Evolutionary conservation across 2,113 vertebrate species (phyloP).

Genomic region (Girardinichthys multiradiatus): DNA sequence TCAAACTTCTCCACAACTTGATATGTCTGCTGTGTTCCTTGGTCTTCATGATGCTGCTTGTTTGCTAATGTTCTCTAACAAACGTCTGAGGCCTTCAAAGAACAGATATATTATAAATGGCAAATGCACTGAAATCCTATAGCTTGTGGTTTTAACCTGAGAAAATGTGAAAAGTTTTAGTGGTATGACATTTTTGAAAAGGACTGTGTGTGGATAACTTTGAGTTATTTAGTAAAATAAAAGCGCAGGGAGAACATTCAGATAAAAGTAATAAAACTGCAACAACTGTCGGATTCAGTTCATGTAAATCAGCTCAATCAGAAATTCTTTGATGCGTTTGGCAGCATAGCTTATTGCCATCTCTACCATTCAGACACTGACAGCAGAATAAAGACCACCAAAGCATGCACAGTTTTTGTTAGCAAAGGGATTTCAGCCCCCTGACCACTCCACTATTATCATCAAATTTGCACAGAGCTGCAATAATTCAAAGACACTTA

Average conservation of each 20-base stretch:
- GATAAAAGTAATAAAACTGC: neutral
- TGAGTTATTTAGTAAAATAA: too few species aligned
- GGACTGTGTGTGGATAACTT: neutral
- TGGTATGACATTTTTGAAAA: neutral
- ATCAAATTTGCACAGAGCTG: slow-evolving; percentile 69
- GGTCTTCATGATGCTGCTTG: too few species aligned
- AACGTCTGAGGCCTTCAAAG: too few species aligned
- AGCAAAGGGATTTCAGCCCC: slow-evolving; percentile 61
- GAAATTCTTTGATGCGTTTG: slow-evolving; percentile 17
- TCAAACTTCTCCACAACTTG: too few species aligned
- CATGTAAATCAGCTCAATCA: slow-evolving; percentile 2
- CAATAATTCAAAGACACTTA: slow-evolving; percentile 74
- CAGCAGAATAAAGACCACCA: slow-evolving; percentile 64
- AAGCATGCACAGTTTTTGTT: slow-evolving; percentile 47
- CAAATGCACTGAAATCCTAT: too few species aligned
- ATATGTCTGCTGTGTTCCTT: too few species aligned
- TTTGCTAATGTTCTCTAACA: too few species aligned
- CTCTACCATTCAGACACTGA: slow-evolving; percentile 31
- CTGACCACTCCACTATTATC: slow-evolving; percentile 66
- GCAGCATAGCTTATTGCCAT: neutral
- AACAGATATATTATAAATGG: too few species aligned
- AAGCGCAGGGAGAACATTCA: neutral
- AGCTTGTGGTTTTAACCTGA: too few species aligned
- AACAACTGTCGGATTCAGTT: neutral
- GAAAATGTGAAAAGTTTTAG: too few species aligned